phyloP scores from a whole-genome alignment of 2,113 vertebrate genomes.

The Mola mola region DNA sequence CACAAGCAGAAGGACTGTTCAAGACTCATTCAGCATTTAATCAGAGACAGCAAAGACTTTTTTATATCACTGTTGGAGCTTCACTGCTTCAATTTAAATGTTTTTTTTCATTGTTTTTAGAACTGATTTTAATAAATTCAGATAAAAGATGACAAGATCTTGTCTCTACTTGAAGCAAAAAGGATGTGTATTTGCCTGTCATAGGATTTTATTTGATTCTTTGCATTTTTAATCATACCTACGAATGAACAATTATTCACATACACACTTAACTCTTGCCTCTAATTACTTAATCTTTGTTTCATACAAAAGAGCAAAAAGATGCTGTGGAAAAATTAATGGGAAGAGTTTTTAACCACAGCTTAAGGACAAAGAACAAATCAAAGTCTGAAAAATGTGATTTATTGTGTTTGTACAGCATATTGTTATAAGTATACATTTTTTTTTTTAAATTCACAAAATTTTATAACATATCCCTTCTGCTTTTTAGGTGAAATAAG shows the following conservation, averaged over 20 bases:
- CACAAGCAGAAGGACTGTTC: too few relatives aligned
- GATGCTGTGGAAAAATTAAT: too few relatives aligned
- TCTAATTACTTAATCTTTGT: too few relatives aligned
- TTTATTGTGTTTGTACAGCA: conserved; percentile 84
- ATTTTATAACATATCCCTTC: conserved; percentile 73
- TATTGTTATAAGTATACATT: conserved; percentile 83
- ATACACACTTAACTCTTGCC: too few relatives aligned
- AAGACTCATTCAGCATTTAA: not conserved
- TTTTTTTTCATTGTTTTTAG: conserved; percentile 9
- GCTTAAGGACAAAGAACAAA: too few relatives aligned
- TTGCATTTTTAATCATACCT: too few relatives aligned
- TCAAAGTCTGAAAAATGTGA: conserved; percentile 82
- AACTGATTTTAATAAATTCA: conserved; percentile 4
- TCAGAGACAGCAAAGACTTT: not conserved
- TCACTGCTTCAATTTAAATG: too few relatives aligned
- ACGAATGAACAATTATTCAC: too few relatives aligned
- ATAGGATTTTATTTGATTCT: not conserved
- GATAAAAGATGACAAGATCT: conserved; percentile 5
- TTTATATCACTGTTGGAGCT: not conserved
- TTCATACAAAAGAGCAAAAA: not conserved
- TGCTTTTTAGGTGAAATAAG: conserved; percentile 69
- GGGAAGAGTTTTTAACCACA: too few relatives aligned
- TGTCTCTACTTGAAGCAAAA: conserved; percentile 16
- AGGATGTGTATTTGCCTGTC: conserved; percentile 15
- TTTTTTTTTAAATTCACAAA: conserved; percentile 71